Percentiles rank a stretch among this genome's conserved stretches.
Conservation (phyloP, 2,888 invertebrate genomes). For the Archips crataeganus region DNA sequence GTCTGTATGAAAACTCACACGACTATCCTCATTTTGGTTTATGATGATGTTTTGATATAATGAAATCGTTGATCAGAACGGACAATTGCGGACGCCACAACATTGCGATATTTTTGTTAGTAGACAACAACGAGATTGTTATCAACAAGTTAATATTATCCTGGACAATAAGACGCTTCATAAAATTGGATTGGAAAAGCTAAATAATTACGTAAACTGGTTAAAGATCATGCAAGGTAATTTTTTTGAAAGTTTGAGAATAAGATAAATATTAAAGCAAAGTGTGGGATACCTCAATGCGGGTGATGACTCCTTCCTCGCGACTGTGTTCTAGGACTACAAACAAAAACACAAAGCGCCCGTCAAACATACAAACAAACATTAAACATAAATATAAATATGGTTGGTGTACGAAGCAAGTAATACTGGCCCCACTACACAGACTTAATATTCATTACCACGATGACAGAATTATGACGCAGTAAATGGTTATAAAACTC, state of each 20-base stretch:
- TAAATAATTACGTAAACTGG: constrained; percentile 17
- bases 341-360: constrained; percentile 83
- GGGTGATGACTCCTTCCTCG: constrained; percentile 86
- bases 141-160: constrained; percentile 10
- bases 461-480: too few relatives aligned
- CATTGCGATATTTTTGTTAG: constrained; percentile 61
- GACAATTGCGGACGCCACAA: constrained; percentile 83
- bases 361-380: constrained; percentile 81
- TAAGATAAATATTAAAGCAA: constrained; percentile 74
- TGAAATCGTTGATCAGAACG: constrained; percentile 54
- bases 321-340: constrained; percentile 87
- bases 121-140: constrained; percentile 13
- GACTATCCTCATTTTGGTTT: neutral
- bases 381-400: constrained; percentile 48
- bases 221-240: constrained; percentile 37
- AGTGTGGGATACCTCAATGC: constrained; percentile 83
- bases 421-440: constrained; percentile 9
- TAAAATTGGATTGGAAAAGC: neutral
- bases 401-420: constrained; percentile 32
- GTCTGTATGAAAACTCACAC: neutral
- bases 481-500: neutral
- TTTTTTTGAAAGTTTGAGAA: constrained; percentile 20
- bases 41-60: constrained; percentile 28
- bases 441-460: too few relatives aligned
- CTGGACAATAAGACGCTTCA: neutral